Base-by-base conservation (phyloP, 2,888 invertebrate species). In the Hemithea aestivaria region DNA sequence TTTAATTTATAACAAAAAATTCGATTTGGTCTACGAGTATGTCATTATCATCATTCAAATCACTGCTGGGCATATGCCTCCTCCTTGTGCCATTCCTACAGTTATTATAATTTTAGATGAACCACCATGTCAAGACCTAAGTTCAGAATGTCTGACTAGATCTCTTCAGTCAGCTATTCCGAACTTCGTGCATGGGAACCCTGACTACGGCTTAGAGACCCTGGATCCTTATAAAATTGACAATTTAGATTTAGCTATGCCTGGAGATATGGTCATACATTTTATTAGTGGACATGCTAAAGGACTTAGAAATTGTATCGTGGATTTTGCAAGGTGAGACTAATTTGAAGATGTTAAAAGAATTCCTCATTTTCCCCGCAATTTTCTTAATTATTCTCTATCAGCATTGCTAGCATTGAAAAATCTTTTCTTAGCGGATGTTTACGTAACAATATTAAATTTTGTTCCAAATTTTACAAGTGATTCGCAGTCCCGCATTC, bases 191-290 rank as follows among this genome's bases (percentile, higher is more conserved):
- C 50, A 51, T 6, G 78, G 76, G 0, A 33, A 62, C 2, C 66
- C 70, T 6, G 68, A 71, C 25, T 38, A 68, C 1, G 72, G 66
- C 0, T 45, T 75, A 6, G 53, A 62, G 10, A 27, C 55, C 7
- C 38, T 75, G 7, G 78, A 80, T 39, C 77, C 80, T 1, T 71
- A 73, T 21, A 9, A 36, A 7, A 52, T 78, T 5, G 53, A 70
- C 4, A 51, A 64, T 10, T 27, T 79, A 7, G 51, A 66, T 20
- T 35, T 78, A 6, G 49, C 49, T 2, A 42, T 80, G 10, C 60
- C 72, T 8, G 73, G 70, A 10, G 69, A 60, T 0, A 59, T 79
- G 0, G 46, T 35, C 4, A 63, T 74, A 10, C 40, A 58, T 1
- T 68, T 79, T 16, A 49, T 41, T 7, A 29, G 72, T 6, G 78